Conservation (phyloP, 2,888 invertebrate species). For the Hymenopus coronatus region DNA sequence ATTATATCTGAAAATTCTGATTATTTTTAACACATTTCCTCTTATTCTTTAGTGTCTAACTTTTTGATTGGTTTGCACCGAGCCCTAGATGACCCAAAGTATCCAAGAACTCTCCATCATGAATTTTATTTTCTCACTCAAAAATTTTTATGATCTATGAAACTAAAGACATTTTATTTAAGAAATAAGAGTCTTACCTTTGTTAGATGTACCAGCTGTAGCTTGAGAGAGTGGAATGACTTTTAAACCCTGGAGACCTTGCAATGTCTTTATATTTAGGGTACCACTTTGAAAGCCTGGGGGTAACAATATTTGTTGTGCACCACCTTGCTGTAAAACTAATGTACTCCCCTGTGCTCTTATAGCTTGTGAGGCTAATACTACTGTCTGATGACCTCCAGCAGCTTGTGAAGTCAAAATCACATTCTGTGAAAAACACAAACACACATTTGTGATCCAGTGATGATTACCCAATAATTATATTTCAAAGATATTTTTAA, state of each 20-base stretch:
- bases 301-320: conserved; percentile 60
- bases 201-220: conserved; percentile 28
- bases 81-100: no score
- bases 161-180: no score
- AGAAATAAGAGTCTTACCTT: conserved; percentile 37
- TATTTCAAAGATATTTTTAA: no score
- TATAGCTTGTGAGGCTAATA: conserved; percentile 35
- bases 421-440: conserved; percentile 36
- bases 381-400: conserved; percentile 37
- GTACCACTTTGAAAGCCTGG: conserved; percentile 59
- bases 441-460: neutral
- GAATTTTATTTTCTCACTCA: no score
- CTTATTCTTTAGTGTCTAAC: no score
- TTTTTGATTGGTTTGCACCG: no score
- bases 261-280: conserved; percentile 59
- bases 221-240: conserved; percentile 54
- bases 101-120: no score
- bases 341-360: conserved; percentile 34
- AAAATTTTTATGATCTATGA: no score
- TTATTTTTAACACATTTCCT: no score
- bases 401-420: conserved; percentile 37
- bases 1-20: no score
- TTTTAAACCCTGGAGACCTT: conserved; percentile 46
- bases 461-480: no score
- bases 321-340: conserved; percentile 37